Evolutionary conservation across 2,888 invertebrate genomes (phyloP).

Genomic region (Sinotaia quadrata): DNA sequence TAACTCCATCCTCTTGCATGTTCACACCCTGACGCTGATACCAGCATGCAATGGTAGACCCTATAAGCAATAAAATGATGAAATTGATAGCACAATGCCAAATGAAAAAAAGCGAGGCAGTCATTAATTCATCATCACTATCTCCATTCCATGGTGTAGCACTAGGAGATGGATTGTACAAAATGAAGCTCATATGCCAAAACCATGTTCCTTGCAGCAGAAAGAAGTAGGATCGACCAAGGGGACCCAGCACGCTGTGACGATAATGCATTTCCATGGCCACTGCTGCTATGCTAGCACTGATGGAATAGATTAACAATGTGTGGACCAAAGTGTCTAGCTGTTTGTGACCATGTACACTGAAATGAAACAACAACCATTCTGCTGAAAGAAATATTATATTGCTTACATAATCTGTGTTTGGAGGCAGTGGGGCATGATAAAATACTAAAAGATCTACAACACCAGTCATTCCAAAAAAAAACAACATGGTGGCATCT

Average conservation of each 20-base stretch:
- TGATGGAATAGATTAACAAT: slow-evolving; percentile 72
- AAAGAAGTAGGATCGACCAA: slow-evolving; percentile 71
- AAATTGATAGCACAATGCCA: slow-evolving; percentile 67
- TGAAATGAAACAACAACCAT: slow-evolving; percentile 73
- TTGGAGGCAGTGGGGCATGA: slow-evolving; percentile 68
- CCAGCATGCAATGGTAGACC: slow-evolving; percentile 52
- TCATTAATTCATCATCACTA: slow-evolving; percentile 72
- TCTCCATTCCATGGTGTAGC: slow-evolving; percentile 68
- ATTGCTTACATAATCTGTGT: slow-evolving; percentile 72
- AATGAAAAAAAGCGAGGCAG: slow-evolving; percentile 70
- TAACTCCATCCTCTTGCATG: slow-evolving; percentile 41
- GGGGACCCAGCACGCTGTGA: slow-evolving; percentile 65
- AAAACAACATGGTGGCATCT: slow-evolving; percentile 75
- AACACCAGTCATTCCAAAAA: slow-evolving; percentile 73
- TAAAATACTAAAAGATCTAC: slow-evolving; percentile 71
- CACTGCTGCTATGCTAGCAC: slow-evolving; percentile 61
- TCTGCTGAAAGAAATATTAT: slow-evolving; percentile 72
- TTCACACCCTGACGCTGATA: slow-evolving; percentile 43
- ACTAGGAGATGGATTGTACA: slow-evolving; percentile 72
- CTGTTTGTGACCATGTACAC: slow-evolving; percentile 73
- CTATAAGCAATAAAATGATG: slow-evolving; percentile 57
- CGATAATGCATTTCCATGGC: slow-evolving; percentile 71
- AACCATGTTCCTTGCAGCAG: slow-evolving; percentile 75
- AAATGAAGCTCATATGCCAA: slow-evolving; percentile 74
- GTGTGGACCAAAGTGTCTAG: slow-evolving; percentile 72